Evolutionary conservation across 2,797 vertebrate genomes (phyloP).

Genomic region (Centroberyx gerrardi): DNA sequence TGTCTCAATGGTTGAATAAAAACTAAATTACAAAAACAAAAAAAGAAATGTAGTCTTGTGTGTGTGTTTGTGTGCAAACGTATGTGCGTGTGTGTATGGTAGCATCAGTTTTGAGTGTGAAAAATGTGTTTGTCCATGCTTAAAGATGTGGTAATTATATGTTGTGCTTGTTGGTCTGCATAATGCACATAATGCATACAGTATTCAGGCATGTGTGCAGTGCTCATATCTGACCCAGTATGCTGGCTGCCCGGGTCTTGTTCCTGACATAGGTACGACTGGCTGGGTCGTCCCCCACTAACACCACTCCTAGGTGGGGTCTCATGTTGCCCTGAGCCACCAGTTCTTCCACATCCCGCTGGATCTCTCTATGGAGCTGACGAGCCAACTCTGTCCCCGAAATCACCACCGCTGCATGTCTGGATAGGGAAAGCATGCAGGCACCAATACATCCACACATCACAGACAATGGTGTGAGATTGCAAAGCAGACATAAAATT

Average conservation of each 20-base stretch:
- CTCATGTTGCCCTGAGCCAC: constrained; percentile 90
- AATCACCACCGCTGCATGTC: constrained; percentile 88
- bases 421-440: constrained; percentile 34
- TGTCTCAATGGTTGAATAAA: too few relatives aligned
- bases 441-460: constrained; percentile 12
- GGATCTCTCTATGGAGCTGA: constrained; percentile 91
- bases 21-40: too few relatives aligned
- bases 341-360: constrained; percentile 88
- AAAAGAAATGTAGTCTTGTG: too few relatives aligned
- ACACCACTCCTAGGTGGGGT: constrained; percentile 92
- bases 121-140: constrained; percentile 6
- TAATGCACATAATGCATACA: neutral
- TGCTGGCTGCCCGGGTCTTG: constrained; percentile 91
- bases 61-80: neutral
- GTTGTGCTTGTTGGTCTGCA: neutral
- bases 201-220: constrained; percentile 12
- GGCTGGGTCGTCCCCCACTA: constrained; percentile 93
- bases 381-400: constrained; percentile 92
- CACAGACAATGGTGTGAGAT: neutral
- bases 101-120: neutral
- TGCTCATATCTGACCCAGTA: constrained; percentile 86
- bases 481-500: too few relatives aligned
- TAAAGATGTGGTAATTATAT: neutral
- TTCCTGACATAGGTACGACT: constrained; percentile 93
- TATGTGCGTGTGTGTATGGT: neutral